Evolutionary conservation across 1,140 invertebrate species (phyloP).

Genomic region (Pseudachorutes palmiensis): DNA sequence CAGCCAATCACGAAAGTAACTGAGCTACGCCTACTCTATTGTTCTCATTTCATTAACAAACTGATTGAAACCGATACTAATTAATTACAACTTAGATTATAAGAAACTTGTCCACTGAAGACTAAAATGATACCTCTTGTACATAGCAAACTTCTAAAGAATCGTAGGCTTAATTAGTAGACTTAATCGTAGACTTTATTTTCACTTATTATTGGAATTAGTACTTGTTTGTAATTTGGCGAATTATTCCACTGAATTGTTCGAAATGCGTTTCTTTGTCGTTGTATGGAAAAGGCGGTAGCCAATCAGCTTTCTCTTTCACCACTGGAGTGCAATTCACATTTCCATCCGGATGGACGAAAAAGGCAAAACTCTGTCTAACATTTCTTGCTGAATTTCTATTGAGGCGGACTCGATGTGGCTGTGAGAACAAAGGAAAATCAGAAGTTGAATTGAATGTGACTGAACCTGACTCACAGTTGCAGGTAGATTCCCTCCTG

Average conservation of each 20-base stretch:
- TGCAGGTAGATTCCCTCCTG: not conserved
- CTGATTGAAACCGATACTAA: too few relatives aligned
- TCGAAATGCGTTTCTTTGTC: slow-evolving; percentile 7
- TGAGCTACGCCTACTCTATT: too few relatives aligned
- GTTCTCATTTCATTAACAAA: too few relatives aligned
- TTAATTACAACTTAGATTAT: too few relatives aligned
- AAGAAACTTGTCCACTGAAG: too few relatives aligned
- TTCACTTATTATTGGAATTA: too few relatives aligned
- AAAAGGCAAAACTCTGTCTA: not conserved
- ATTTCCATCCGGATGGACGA: not conserved
- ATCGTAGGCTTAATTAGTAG: too few relatives aligned
- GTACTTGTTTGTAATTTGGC: too few relatives aligned
- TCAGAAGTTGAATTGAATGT: not conserved
- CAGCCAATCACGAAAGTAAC: too few relatives aligned
- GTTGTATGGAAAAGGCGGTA: not conserved
- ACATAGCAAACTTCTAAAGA: too few relatives aligned
- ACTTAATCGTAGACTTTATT: too few relatives aligned
- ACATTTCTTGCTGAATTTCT: not conserved
- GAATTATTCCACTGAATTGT: not conserved
- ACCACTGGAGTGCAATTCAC: not conserved
- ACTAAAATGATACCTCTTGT: too few relatives aligned
- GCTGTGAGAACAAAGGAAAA: not conserved
- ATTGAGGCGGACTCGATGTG: not conserved
- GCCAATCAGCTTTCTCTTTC: not conserved
- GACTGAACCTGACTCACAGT: not conserved